Conservation (phyloP, 2,888 invertebrate genomes). For the Anagyrus pseudococci region DNA sequence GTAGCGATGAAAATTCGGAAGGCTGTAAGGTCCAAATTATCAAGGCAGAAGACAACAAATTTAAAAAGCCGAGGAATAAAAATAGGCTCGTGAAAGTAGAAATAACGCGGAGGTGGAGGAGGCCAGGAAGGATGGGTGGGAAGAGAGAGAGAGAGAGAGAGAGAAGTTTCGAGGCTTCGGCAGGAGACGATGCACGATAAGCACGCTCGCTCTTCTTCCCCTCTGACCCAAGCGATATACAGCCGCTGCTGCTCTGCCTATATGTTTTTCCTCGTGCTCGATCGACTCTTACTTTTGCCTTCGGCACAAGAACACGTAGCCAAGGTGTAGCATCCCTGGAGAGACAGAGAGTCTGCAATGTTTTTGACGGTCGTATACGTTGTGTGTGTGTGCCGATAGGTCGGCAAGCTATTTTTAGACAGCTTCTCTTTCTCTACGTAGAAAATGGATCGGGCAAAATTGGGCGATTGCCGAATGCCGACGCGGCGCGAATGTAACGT, state of each 20-base stretch:
- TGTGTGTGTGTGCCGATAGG: background rate
- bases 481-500: slow-evolving; percentile 4
- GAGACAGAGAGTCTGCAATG: too few relatives aligned
- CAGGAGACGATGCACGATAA: slow-evolving; percentile 61
- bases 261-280: slow-evolving; percentile 31
- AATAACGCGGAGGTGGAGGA: too few relatives aligned
- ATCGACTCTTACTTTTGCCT: slow-evolving; percentile 4
- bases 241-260: slow-evolving; percentile 40
- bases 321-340: too few relatives aligned
- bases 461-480: slow-evolving; percentile 24
- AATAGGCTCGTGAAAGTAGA: too few relatives aligned
- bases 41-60: too few relatives aligned
- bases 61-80: too few relatives aligned
- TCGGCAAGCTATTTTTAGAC: slow-evolving; percentile 3
- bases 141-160: too few relatives aligned
- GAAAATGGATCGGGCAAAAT: slow-evolving; percentile 2
- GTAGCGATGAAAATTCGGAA: slow-evolving; percentile 37
- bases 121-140: background rate
- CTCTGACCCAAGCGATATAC: slow-evolving; percentile 46
- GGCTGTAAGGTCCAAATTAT: too few relatives aligned
- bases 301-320: too few relatives aligned
- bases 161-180: slow-evolving; percentile 42
- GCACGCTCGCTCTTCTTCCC: slow-evolving; percentile 59
- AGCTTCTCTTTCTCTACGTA: background rate
- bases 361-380: too few relatives aligned